Evolutionary conservation across 1,140 invertebrate genomes (phyloP).

Genomic region (Zaprionus ornatus): DNA sequence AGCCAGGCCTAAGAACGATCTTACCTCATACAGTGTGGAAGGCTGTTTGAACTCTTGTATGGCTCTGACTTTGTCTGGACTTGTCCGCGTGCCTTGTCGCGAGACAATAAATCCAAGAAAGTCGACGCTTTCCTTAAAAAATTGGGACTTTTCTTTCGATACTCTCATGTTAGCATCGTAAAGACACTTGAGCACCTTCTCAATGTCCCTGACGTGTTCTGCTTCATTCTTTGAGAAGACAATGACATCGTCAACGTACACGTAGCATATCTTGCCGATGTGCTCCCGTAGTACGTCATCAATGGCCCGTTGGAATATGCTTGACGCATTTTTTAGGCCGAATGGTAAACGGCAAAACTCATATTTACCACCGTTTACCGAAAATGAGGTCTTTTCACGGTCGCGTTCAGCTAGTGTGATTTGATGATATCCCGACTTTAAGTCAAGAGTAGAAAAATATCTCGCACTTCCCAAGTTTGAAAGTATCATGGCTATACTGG

Average conservation of each 20-base stretch:
- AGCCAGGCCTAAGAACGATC: not conserved
- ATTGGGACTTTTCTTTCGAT: not conserved
- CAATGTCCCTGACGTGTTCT: not conserved
- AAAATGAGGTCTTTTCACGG: not conserved
- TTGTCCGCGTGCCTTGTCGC: conserved; percentile 8
- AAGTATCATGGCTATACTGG: not conserved
- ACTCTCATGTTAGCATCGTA: not conserved
- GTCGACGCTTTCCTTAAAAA: too few species aligned
- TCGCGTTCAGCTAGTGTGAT: too few species aligned
- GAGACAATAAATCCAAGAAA: not conserved
- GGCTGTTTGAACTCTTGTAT: conserved; percentile 15
- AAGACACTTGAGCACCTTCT: not conserved
- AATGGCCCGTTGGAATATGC: not conserved
- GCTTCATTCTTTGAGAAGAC: not conserved
- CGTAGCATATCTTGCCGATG: not conserved
- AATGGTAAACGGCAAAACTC: not conserved
- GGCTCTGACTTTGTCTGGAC: conserved; percentile 13
- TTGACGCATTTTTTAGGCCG: not conserved
- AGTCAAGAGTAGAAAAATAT: not conserved
- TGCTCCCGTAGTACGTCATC: not conserved
- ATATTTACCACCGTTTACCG: not conserved
- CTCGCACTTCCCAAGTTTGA: not conserved
- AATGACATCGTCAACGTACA: not conserved
- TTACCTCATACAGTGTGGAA: not conserved
- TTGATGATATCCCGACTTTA: not conserved